Percentiles rank a stretch among this genome's conserved stretches.
These are phyloP conservation scores for Bombus cullumanus DNA, from an alignment of 1,140 invertebrate species.

Conservation along the genomic window DNA sequence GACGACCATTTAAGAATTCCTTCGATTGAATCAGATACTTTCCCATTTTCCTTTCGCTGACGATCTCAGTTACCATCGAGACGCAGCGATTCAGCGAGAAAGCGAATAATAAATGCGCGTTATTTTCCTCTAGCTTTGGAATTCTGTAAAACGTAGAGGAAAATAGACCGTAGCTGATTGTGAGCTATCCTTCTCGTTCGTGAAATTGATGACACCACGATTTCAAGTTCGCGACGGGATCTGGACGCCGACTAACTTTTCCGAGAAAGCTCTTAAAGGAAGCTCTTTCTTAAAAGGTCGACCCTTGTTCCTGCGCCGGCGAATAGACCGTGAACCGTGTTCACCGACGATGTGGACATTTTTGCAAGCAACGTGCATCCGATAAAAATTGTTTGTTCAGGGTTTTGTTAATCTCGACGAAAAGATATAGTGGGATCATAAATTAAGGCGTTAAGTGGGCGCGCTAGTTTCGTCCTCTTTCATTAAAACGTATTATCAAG, in stretches of 20 bases:
- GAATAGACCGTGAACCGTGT: too few species aligned
- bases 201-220: conserved; percentile 23
- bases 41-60: background rate
- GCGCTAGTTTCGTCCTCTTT: too few species aligned
- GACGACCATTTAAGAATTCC: background rate
- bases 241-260: background rate
- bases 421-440: too few species aligned
- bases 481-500: too few species aligned
- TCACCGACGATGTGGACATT: too few species aligned
- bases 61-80: background rate
- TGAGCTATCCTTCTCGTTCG: background rate
- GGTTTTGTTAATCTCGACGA: too few species aligned
- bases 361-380: too few species aligned
- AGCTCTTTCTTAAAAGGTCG: background rate
- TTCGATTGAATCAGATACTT: background rate
- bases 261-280: background rate
- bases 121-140: background rate
- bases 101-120: conserved; percentile 11
- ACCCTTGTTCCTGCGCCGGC: background rate
- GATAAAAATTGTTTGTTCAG: too few species aligned
- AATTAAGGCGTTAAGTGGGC: too few species aligned
- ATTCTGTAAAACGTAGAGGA: background rate
- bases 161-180: background rate
- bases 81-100: background rate
- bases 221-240: background rate